Evolutionary conservation across 92 coral and sea anemone species (phyloP), one percentile per base, ranked within the genome.

Genomic region (Pocillopora grandis): DNA sequence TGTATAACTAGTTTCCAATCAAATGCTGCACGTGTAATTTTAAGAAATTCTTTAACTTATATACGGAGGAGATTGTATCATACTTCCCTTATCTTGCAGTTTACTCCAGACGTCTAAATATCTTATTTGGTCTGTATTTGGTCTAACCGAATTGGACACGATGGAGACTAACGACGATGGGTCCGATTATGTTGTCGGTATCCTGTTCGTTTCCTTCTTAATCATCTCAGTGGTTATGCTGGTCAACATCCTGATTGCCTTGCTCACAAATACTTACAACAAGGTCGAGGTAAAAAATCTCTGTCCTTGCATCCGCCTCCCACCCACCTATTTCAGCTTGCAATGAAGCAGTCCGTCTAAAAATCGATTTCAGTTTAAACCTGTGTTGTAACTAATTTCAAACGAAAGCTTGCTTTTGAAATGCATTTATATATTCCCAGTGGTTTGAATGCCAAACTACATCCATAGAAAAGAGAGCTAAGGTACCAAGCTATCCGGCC

Each of bases 91-190:
- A 11, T 71, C 60, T 60, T 21, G 9, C 17, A 81, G 85, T 60
- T 36, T 71, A 49, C 72, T 68, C 49, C 59, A 81, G 59, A 61
- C 85, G 12, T 36, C 77, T 37, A 71, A 42, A 9, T 77, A 71
- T 81, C 85, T 81, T 6, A 37, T 81, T 18, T 81, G 85, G 85
- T 81, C 85, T 18, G 85, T 81, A 17, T 71, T 81, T 71, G 85
- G 85, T n/a, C 58, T 81, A 77, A 81, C 85, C 42, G n/a, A 81
- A n/a, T 70, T 37, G 48, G 85, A 81, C 8, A 81, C 67, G 21
- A 60, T 81, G 77, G 85, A 81, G 58, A 59, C 85, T 3, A 69
- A 72, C 5, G 78, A 71, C 69, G 15, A 36, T 15, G 61, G 59
- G 76, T 71, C 85, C 20, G 16, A 19, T 58, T 19, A 59, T 4